Evolutionary conservation across 1,140 invertebrate species (phyloP).

Genomic region (Papilio glaucus): DNA sequence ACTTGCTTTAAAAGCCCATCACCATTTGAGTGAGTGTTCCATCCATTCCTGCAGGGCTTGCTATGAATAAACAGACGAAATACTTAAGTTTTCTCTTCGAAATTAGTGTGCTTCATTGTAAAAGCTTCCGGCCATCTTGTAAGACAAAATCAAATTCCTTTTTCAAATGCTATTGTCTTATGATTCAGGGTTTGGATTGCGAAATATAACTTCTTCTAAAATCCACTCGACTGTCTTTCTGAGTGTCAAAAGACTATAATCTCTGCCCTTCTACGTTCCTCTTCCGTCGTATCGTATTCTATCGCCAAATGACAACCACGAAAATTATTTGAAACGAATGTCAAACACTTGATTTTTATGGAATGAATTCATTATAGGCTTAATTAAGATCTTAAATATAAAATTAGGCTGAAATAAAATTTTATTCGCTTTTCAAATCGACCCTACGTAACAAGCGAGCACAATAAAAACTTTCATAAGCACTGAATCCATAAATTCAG

Average conservation of each 20-base stretch:
- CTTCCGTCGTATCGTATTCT: neutral
- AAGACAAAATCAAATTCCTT: neutral
- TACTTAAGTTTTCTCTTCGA: neutral
- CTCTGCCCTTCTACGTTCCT: no score
- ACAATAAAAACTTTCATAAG: constrained; percentile 21
- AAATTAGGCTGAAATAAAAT: no score
- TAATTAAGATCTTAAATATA: no score
- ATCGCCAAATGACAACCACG: neutral
- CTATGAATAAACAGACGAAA: neutral
- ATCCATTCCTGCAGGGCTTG: neutral
- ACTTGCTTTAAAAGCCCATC: constrained; percentile 2
- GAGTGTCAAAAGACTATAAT: no score
- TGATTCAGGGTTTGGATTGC: no score
- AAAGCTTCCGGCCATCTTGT: neutral
- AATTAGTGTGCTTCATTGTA: neutral
- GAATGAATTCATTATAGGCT: no score
- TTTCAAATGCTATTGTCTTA: no score
- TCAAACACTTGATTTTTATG: no score
- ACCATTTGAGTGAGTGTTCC: neutral
- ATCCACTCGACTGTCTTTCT: no score
- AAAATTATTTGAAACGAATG: neutral
- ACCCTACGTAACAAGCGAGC: neutral
- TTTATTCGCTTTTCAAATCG: neutral
- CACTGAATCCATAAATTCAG: constrained; percentile 4
- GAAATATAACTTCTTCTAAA: no score